Conservation (phyloP, 2,888 invertebrate species). For the Pseudococcus viburni region DNA sequence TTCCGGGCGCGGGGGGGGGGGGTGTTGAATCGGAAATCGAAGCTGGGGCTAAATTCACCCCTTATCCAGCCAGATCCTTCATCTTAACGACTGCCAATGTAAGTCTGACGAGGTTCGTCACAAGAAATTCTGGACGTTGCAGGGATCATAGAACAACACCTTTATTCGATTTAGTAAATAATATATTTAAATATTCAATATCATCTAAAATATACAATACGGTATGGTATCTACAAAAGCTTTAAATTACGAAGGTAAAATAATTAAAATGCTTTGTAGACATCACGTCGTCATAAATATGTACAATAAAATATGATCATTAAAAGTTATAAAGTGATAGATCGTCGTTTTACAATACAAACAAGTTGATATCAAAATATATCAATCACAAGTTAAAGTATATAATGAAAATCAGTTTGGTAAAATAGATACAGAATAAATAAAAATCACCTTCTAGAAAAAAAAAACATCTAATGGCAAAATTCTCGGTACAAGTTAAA, state of each 20-base stretch:
- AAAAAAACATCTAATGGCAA: slow-evolving; percentile 39
- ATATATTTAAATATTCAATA: slow-evolving; percentile 57
- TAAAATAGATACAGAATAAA: slow-evolving; percentile 53
- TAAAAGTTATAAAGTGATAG: slow-evolving; percentile 51
- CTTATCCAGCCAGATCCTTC: too few species aligned
- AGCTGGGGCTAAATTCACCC: too few species aligned
- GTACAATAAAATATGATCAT: slow-evolving; percentile 59
- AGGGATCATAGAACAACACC: not conserved
- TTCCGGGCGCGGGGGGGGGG: too few species aligned
- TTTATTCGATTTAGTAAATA: slow-evolving; percentile 30
- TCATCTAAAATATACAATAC: slow-evolving; percentile 62
- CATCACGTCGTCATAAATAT: slow-evolving; percentile 54
- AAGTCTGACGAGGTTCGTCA: too few species aligned
- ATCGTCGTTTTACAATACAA: slow-evolving; percentile 51
- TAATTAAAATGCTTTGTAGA: slow-evolving; percentile 60
- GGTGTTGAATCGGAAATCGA: too few species aligned
- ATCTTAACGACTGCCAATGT: too few species aligned
- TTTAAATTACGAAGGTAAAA: slow-evolving; percentile 57
- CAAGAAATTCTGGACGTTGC: too few species aligned
- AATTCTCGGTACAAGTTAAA: slow-evolving; percentile 40
- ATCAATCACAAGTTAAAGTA: slow-evolving; percentile 51
- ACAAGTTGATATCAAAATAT: slow-evolving; percentile 50
- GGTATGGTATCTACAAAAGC: slow-evolving; percentile 63
- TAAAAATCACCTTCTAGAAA: slow-evolving; percentile 49
- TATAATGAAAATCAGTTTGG: slow-evolving; percentile 48